Percentiles rank a stretch among this genome's conserved stretches.
Conservation (phyloP, 2,888 invertebrate genomes). For the Hydroisotoma schaefferi region DNA sequence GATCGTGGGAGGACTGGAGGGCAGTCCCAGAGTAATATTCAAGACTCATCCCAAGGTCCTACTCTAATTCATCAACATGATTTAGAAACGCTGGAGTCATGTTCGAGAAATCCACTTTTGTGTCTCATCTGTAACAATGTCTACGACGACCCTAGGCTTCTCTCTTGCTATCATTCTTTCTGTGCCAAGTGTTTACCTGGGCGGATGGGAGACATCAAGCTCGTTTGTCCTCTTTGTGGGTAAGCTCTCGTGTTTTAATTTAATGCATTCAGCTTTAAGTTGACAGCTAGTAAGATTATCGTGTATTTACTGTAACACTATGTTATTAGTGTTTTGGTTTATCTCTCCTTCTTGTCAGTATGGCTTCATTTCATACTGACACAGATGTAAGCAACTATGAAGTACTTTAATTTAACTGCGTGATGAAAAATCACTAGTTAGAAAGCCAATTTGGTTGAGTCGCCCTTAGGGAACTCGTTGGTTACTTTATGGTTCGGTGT, state of each 20-base stretch:
- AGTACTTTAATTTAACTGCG: neutral
- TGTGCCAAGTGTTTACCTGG: constrained; percentile 65
- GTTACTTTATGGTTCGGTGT: too few relatives aligned
- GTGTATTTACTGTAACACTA: too few relatives aligned
- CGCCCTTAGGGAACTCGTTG: neutral
- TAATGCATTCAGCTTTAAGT: neutral
- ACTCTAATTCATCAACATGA: constrained; percentile 42
- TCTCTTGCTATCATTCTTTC: constrained; percentile 68
- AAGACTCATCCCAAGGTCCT: neutral
- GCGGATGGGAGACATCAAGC: constrained; percentile 60
- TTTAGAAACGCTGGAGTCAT: constrained; percentile 47
- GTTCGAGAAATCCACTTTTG: constrained; percentile 59
- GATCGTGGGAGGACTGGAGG: constrained; percentile 11
- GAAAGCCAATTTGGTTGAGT: neutral
- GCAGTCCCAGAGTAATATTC: neutral
- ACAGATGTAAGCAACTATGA: neutral
- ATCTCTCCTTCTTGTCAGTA: neutral
- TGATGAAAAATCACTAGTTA: constrained; percentile 1
- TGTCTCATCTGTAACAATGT: constrained; percentile 67
- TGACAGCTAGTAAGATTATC: too few relatives aligned
- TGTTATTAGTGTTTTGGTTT: neutral
- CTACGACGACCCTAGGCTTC: constrained; percentile 65
- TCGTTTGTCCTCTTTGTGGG: constrained; percentile 68
- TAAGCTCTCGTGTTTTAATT: constrained; percentile 50
- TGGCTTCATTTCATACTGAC: neutral